Conservation (phyloP, 2,888 invertebrate genomes). For the Aspidiotus destructor region DNA sequence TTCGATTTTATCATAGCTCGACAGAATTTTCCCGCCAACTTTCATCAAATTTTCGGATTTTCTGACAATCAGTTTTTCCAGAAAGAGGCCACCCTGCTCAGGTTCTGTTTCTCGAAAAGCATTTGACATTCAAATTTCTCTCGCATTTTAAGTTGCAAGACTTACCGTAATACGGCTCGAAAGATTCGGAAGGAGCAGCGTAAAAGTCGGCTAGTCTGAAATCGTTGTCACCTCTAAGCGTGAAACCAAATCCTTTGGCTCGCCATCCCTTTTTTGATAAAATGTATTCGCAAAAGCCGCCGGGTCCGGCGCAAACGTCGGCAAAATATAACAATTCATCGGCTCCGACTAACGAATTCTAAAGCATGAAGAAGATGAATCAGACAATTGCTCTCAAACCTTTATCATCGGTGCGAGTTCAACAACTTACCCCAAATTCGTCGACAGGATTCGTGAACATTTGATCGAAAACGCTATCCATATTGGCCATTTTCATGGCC, state of each 20-base stretch:
- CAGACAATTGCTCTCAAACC: too few species aligned
- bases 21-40: too few species aligned
- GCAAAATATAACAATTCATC: constrained; percentile 72
- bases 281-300: constrained; percentile 92
- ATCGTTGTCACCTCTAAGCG: constrained; percentile 71
- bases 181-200: constrained; percentile 77
- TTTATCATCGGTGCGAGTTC: constrained; percentile 36
- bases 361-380: neutral
- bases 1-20: too few species aligned
- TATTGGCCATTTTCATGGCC: constrained; percentile 96
- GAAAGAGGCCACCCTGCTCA: too few species aligned
- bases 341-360: constrained; percentile 14
- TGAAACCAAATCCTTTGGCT: constrained; percentile 93
- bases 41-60: too few species aligned
- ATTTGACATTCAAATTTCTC: too few species aligned
- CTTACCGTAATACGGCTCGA: constrained; percentile 83
- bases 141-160: neutral
- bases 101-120: too few species aligned
- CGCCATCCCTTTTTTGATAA: constrained; percentile 74
- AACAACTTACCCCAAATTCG: constrained; percentile 46
- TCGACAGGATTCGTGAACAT: constrained; percentile 75
- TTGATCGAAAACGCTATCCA: constrained; percentile 79
- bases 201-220: constrained; percentile 78
- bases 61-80: too few species aligned
- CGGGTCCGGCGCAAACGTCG: constrained; percentile 96